These are phyloP conservation scores for Erebia epiphron DNA, from an alignment of 2,888 invertebrate genomes.

Conservation along the genomic window DNA sequence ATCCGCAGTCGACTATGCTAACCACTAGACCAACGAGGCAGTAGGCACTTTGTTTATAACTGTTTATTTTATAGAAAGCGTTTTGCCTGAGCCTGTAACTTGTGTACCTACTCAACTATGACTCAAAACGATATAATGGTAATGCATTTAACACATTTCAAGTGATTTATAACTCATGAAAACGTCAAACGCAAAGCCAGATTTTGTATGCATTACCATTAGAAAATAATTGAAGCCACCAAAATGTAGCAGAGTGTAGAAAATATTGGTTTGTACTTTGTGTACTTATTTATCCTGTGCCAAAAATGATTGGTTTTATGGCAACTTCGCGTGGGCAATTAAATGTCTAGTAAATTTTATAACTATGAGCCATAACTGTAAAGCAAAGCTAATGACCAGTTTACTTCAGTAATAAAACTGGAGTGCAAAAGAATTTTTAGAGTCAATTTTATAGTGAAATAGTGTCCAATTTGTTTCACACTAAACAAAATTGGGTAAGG, in stretches of 20 bases:
- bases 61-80: not conserved
- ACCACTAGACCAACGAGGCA: too few species aligned
- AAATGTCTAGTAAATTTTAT: slow-evolving; percentile 35
- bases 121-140: slow-evolving; percentile 16
- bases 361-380: slow-evolving; percentile 31
- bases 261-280: not conserved
- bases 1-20: too few species aligned
- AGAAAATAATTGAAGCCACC: not conserved
- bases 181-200: slow-evolving; percentile 21
- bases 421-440: slow-evolving; percentile 17
- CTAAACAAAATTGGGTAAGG: not conserved
- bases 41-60: not conserved
- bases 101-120: slow-evolving; percentile 9
- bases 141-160: slow-evolving; percentile 23
- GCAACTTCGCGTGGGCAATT: slow-evolving; percentile 24
- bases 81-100: slow-evolving; percentile 1
- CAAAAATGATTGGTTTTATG: slow-evolving; percentile 22
- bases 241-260: not conserved
- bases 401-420: slow-evolving; percentile 35
- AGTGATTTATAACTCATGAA: slow-evolving; percentile 30
- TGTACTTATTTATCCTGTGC: slow-evolving; percentile 1
- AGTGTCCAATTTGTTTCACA: slow-evolving; percentile 5
- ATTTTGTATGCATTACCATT: slow-evolving; percentile 8
- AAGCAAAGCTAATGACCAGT: slow-evolving; percentile 32
- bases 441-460: slow-evolving; percentile 14